Conservation (phyloP, 2,113 vertebrate species). For the Pelmatolapia mariae region DNA sequence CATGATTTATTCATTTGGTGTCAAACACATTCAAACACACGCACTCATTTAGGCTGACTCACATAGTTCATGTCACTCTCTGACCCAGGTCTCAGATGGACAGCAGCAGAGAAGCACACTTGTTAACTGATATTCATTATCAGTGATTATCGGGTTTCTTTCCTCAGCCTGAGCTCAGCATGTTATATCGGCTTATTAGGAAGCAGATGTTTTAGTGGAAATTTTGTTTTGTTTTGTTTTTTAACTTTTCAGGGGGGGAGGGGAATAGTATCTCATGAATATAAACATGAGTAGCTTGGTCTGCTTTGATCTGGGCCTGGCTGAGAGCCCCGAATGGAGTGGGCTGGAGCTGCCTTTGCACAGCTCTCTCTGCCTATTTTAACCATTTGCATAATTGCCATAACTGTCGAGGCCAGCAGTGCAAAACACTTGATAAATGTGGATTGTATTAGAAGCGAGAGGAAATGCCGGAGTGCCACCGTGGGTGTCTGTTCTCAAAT, state of each 20-base stretch:
- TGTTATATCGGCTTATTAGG: slow-evolving; percentile 15
- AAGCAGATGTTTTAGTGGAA: slow-evolving; percentile 30
- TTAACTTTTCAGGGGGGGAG: neutral
- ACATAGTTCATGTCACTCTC: neutral
- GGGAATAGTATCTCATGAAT: slow-evolving; percentile 40
- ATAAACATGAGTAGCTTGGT: slow-evolving; percentile 54
- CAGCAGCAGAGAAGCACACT: neutral
- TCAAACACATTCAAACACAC: neutral
- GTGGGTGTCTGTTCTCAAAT: neutral
- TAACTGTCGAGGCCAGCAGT: slow-evolving; percentile 34
- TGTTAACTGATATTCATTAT: neutral
- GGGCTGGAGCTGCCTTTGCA: slow-evolving; percentile 25
- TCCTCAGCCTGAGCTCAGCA: neutral
- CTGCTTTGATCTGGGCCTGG: slow-evolving; percentile 49
- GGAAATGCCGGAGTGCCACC: slow-evolving; percentile 11
- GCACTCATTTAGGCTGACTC: neutral
- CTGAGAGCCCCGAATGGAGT: slow-evolving; percentile 43
- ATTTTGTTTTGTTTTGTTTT: slow-evolving; percentile 18
- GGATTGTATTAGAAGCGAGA: slow-evolving; percentile 9
- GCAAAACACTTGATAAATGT: slow-evolving; percentile 39
- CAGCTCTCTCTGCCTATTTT: slow-evolving; percentile 39
- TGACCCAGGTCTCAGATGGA: neutral
- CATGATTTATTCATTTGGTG: slow-evolving; percentile 49
- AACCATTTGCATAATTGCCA: slow-evolving; percentile 58
- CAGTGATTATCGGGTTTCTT: neutral